Evolutionary conservation across 2,797 vertebrate species (phyloP).

Genomic region (Sus cebifrons): DNA sequence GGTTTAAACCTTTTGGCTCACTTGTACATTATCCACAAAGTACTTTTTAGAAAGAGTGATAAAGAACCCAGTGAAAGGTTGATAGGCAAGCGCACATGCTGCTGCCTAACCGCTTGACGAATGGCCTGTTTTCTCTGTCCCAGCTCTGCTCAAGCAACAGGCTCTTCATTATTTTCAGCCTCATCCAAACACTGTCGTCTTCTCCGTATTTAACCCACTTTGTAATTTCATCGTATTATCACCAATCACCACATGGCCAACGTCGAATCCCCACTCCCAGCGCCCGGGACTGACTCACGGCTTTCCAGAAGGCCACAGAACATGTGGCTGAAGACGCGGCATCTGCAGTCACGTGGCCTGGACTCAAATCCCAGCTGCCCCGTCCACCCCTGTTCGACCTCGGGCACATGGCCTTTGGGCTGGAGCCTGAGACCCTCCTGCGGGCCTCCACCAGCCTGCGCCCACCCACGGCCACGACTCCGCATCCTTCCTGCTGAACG

Average conservation of each 20-base stretch:
- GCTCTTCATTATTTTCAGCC: slow-evolving; percentile 31
- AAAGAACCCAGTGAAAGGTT: slow-evolving; percentile 5
- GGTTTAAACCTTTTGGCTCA: slow-evolving; percentile 28
- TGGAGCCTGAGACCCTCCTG: background rate
- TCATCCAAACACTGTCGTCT: background rate
- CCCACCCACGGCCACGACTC: background rate
- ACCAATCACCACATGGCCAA: slow-evolving; percentile 20
- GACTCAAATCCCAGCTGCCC: background rate
- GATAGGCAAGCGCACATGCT: background rate
- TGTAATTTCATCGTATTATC: slow-evolving; percentile 3
- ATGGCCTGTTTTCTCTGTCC: background rate
- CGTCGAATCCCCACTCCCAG: background rate
- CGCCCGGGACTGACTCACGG: background rate
- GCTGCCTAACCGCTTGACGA: background rate
- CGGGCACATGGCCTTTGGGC: background rate
- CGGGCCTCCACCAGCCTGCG: background rate
- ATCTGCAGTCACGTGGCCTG: background rate
- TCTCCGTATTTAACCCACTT: background rate
- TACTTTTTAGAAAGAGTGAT: background rate
- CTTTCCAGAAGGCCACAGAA: background rate
- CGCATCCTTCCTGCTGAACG: background rate
- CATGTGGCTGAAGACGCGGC: fast-evolving
- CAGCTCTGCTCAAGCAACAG: background rate
- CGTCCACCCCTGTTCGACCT: background rate
- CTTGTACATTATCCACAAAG: background rate